Conservation (phyloP, 2,888 invertebrate genomes). For the Octonoba sinensis region DNA sequence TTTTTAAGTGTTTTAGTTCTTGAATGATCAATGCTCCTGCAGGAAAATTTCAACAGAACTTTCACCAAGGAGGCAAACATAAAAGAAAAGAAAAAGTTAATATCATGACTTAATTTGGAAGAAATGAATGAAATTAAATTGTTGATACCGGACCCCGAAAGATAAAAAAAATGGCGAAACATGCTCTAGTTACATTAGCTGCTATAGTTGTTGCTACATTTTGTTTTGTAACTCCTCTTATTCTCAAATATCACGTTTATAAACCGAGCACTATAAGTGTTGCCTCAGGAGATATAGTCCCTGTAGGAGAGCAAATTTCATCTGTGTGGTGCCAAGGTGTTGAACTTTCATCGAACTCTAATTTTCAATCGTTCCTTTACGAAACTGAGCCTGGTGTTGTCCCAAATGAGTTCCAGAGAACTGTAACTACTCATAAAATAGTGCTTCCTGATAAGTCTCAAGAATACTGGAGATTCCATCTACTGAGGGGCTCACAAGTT, state of each 20-base stretch:
- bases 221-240: slow-evolving; percentile 42
- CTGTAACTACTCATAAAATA: slow-evolving; percentile 80
- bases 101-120: neutral
- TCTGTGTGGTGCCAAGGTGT: slow-evolving; percentile 54
- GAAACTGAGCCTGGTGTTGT: slow-evolving; percentile 27
- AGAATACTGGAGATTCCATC: slow-evolving; percentile 90
- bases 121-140: neutral
- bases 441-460: slow-evolving; percentile 85
- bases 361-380: slow-evolving; percentile 36
- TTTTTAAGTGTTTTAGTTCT: too few relatives aligned
- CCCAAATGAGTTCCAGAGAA: neutral
- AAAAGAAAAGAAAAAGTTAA: neutral
- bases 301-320: slow-evolving; percentile 24
- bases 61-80: neutral
- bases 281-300: slow-evolving; percentile 29
- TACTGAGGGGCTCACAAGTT: slow-evolving; percentile 83
- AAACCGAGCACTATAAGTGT: slow-evolving; percentile 21
- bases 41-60: too few relatives aligned
- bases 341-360: slow-evolving; percentile 15
- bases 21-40: too few relatives aligned
- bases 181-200: slow-evolving; percentile 28
- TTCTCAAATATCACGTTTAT: slow-evolving; percentile 53
- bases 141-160: neutral
- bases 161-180: slow-evolving; percentile 6
- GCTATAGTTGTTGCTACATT: slow-evolving; percentile 28